Evolutionary conservation across 2,113 vertebrate genomes (phyloP).

Genomic region (Dolichallabes microphthalmus): DNA sequence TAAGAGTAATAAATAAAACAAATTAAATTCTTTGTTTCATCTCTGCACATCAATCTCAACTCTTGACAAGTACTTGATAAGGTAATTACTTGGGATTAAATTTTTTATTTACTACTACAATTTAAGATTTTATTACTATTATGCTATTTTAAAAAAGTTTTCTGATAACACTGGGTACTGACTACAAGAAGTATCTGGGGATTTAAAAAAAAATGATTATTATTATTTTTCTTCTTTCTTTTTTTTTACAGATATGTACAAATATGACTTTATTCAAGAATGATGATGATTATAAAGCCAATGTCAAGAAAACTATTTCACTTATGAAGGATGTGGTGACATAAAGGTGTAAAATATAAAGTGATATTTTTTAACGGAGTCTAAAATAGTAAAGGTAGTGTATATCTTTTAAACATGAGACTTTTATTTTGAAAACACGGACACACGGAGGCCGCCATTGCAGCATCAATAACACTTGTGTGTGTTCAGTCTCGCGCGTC

Average conservation of each 20-base stretch:
- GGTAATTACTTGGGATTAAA: not conserved
- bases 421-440: slow-evolving; percentile 34
- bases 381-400: too few species aligned
- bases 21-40: too few species aligned
- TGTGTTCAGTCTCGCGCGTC: not conserved
- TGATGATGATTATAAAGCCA: not conserved
- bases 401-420: not conserved
- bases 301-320: not conserved
- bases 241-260: not conserved
- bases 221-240: too few species aligned
- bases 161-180: not conserved
- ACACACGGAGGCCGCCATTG: slow-evolving; percentile 7
- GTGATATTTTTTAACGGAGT: not conserved
- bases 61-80: not conserved
- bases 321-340: not conserved
- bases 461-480: slow-evolving; percentile 5
- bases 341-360: not conserved
- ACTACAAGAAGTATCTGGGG: too few species aligned
- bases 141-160: not conserved
- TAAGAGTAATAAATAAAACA: too few species aligned
- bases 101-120: too few species aligned
- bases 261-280: not conserved
- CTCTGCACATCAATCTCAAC: not conserved
- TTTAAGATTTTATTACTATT: not conserved
- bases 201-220: too few species aligned